Base-by-base conservation (phyloP, 2,113 vertebrate species). In the Labeo catla region DNA sequence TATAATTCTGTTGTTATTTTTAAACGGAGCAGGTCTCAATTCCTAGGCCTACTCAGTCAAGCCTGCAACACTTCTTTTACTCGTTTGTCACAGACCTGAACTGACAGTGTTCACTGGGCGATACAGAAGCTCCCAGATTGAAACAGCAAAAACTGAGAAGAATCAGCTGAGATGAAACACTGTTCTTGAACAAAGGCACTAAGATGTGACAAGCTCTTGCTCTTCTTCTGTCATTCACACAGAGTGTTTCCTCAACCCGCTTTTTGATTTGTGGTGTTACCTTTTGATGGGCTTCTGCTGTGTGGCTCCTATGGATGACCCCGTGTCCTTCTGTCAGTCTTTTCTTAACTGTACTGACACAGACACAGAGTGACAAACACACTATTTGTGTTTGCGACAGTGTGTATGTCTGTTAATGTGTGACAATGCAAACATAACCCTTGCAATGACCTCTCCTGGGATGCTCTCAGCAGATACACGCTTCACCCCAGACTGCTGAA, bases 171-270 rank as follows among this genome's bases (percentile, higher is more conserved):
- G 68, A 74, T 82, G 16, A 77, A 47, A 66, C 34, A 23, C 45
- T 6, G 4, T 23, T 82, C 61, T 50, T 54, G 82, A 72, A 86
- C 85, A 86, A 76, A 86, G 85, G 19, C 66, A 73, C 36, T 66
- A 36, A 76, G 68, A 82, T 82, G 79, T 86, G 85, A 86, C 85
- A 86, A 86, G n/a, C 68, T 73, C 66, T 6, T 73, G 68, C 54
- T 81, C 68, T 82, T 74, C 61, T 82, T 82, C 54, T 82, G 85
- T 82, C 85, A 86, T 73, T 86, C 79, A 86, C 68, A 74, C 36
- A 49, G 65, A 43, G 50, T 59, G 81, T 83, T 83, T 83, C 52
- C 66, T 54, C 68, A 23, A 68, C 57, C 49, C 12, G 50, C 34
- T 19, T 84, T 82, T 45, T 84, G 34, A 84, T 59, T 57, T 59